Evolutionary conservation across 2,797 vertebrate genomes (phyloP), one percentile per base, ranked within the genome.

Genomic region (Nyctibius grandis): DNA sequence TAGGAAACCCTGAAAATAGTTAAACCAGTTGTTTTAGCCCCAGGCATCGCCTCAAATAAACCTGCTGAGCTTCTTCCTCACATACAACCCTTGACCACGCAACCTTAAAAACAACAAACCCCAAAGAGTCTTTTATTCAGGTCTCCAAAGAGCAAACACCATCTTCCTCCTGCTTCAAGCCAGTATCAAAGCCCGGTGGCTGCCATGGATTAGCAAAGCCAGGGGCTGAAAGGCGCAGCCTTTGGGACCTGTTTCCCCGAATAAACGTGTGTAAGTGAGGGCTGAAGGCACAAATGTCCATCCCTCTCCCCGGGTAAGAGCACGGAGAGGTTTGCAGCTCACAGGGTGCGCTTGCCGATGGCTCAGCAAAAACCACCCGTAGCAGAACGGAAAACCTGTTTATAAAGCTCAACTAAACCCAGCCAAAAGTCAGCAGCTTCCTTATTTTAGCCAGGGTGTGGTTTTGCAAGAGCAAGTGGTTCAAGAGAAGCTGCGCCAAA

Each of bases 51-150:
- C 77, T 91, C 87, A 85, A 88, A 91, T 80, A 85, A 94, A 83
- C 91, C 92, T 40, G 92, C 93, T 89, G 88, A 89, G 95, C 76
- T 75, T 85, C 93, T 88, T 95, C 95, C 96, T 95, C 18, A 34
- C 68, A 75, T 0, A 70, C 60, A 92, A 5, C 72, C 77, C 80
- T 85, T 5, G 33, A 69, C 15, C 85, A 63, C n/a, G 9, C 59
- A 53, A 87, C 74, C 74, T 73, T 33, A 17, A 50, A 25, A 87
- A 76, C 85, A 95, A 81, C 77, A 86, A 75, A 19, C 59, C 81
- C 77, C 78, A 26, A 36, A 22, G 26, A 63, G 70, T 2, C 77
- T 76, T 86, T 88, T 33, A 48, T 67, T 33, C 63, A 47, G 44
- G 61, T 36, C 77, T 86, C 74, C 83, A 57, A 48, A 67, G 65